A percentile compares a stretch with the other conserved stretches of the same genome.
These are phyloP conservation scores for Brachyptera putata DNA, from an alignment of 2,888 invertebrate genomes.

Conservation along the genomic window DNA sequence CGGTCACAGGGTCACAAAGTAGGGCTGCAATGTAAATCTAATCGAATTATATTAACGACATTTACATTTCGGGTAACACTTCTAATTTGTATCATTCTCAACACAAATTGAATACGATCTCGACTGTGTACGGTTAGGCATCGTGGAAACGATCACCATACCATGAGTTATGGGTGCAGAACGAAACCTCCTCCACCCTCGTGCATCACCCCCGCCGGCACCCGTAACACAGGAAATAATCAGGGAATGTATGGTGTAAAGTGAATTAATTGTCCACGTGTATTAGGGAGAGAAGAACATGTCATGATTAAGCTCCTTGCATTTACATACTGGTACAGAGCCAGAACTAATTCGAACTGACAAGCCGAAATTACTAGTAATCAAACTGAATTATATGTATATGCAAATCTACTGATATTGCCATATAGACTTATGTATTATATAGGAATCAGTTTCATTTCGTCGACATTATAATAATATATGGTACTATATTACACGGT, in stretches of 20 bases:
- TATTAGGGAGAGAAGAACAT: conserved; percentile 10
- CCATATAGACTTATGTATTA: not conserved
- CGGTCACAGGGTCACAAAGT: too few species aligned
- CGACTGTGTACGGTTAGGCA: too few species aligned
- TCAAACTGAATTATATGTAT: conserved; percentile 17
- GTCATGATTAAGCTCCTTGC: conserved; percentile 18
- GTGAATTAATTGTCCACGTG: conserved; percentile 16
- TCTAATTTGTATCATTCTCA: too few species aligned
- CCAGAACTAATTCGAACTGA: conserved; percentile 17
- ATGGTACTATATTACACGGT: too few species aligned
- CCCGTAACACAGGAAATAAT: conserved; percentile 16
- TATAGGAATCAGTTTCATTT: too few species aligned
- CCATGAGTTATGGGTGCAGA: not conserved
- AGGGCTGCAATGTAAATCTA: too few species aligned
- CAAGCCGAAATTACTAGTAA: conserved; percentile 19
- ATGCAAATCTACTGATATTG: conserved; percentile 15
- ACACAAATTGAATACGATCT: too few species aligned
- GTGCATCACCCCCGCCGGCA: not conserved
- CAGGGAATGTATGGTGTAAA: conserved; percentile 6
- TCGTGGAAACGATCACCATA: not conserved
- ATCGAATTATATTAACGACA: too few species aligned
- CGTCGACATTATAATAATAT: too few species aligned
- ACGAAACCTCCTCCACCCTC: not conserved
- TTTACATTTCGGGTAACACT: too few species aligned
- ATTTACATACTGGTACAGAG: conserved; percentile 10